Evolutionary conservation across 2,113 vertebrate genomes (phyloP), one percentile per base, ranked within the genome.

Genomic region (Pachycephala philippinensis): DNA sequence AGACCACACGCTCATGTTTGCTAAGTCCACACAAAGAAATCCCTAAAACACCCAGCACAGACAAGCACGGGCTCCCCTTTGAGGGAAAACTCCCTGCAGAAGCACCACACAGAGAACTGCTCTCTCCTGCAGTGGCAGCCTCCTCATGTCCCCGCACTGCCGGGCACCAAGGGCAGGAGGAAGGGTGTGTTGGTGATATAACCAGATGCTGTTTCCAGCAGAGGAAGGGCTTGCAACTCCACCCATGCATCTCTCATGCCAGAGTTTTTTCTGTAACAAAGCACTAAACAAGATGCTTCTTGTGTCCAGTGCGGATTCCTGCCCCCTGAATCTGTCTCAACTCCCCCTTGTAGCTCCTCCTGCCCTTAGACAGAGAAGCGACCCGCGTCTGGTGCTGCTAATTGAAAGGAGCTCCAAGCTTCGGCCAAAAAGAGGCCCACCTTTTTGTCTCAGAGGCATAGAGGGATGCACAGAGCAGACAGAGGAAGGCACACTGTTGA

Each of bases 1-100:
- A 72, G 68, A 85, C 13, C 1, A 2, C 49, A 21, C 0, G 0
- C 9, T 79, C 35, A 9, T 3, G 13, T 76, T 50, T 60, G 21
- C 27, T 12, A 21, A 30, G 7, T 54, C 33, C 30, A 30, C 53
- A 22, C 30, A 37, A 35, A 44, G 13, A 40, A 64, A 54, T 23
- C 60, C 42, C 30, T 84, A 10, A 63, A 59, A 50, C n/a, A 56
- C n/a, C 35, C 28, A 33, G 30, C 33, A 63, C 63, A 93, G 65
- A 54, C 35, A 59, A 61, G 77, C 45, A 54, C 0, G 0, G 9
- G 37, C 15, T 76, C 12, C 22, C 26, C 21, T 65, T 57, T 31
- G 30, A 14, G 27, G 23, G 49, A 10, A 5, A 71, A 4, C 45
- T 87, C 47, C 24, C 47, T 60, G 30, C 30, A 66, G 37, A 49